Conservation (phyloP, 2,113 vertebrate species). For the Gobius niger region DNA sequence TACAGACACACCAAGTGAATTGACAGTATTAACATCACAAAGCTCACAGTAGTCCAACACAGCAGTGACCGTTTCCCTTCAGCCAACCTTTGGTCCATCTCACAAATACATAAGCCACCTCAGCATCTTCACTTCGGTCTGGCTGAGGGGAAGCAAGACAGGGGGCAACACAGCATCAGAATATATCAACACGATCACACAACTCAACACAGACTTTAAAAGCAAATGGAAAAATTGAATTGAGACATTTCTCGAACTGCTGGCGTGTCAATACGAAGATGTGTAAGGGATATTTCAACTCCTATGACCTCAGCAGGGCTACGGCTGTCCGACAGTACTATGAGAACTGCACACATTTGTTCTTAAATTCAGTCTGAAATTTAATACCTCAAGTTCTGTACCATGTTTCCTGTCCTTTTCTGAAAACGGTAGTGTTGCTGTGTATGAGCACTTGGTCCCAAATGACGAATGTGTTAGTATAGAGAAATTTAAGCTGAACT, state of each 20-base stretch:
- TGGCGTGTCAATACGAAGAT: constrained; percentile 42
- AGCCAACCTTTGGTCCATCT: constrained; percentile 52
- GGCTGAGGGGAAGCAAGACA: constrained; percentile 32
- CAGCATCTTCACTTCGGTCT: constrained; percentile 10
- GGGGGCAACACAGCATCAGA: constrained; percentile 58
- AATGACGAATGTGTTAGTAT: constrained; percentile 31
- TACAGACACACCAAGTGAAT: constrained; percentile 77
- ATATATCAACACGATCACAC: constrained; percentile 65
- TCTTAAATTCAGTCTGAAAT: constrained; percentile 10
- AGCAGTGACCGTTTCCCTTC: constrained; percentile 62
- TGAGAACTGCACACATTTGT: not conserved
- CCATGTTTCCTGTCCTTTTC: constrained; percentile 13
- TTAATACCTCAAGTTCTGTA: constrained; percentile 1
- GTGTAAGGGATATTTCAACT: constrained; percentile 24
- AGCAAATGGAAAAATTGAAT: constrained; percentile 62
- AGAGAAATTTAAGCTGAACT: constrained; percentile 21
- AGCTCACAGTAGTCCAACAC: constrained; percentile 66
- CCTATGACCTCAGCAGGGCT: constrained; percentile 24
- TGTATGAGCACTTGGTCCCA: constrained; percentile 40
- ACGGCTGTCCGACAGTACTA: constrained; percentile 36
- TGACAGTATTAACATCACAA: constrained; percentile 73
- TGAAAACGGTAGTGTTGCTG: constrained; percentile 10
- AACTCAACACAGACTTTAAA: constrained; percentile 60
- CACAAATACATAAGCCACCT: constrained; percentile 28
- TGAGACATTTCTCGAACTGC: constrained; percentile 39